phyloP scores from a whole-genome alignment of 2,113 vertebrate genomes.

The Cyphomyrus plagiostoma region DNA sequence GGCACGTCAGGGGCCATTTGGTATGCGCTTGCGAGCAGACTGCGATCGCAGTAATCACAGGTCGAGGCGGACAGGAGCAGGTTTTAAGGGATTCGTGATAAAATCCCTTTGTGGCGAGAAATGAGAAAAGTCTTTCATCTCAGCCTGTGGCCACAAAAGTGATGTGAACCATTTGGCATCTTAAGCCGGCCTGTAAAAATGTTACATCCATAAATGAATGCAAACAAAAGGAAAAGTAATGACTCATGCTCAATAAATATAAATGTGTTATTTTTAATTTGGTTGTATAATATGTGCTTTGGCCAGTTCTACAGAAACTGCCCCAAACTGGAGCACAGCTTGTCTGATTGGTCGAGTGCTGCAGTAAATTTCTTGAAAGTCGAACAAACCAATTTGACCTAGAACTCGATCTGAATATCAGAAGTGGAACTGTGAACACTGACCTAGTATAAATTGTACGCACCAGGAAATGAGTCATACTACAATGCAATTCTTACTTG shows the following conservation, averaged over 20 bases:
- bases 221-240: neutral
- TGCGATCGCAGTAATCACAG: neutral
- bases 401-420: too few relatives aligned
- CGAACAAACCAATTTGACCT: too few relatives aligned
- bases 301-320: neutral
- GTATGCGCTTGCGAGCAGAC: neutral
- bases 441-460: too few relatives aligned
- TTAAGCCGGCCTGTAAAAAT: neutral
- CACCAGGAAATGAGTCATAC: too few relatives aligned
- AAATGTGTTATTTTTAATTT: neutral
- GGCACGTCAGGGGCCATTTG: neutral
- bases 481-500: too few relatives aligned
- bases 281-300: neutral
- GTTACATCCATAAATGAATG: neutral
- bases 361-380: neutral
- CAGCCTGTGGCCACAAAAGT: neutral
- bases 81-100: neutral
- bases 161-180: neutral
- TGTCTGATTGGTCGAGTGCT: neutral
- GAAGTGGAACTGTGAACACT: too few relatives aligned
- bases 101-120: neutral
- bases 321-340: neutral
- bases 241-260: neutral
- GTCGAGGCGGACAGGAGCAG: neutral
- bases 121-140: neutral